A percentile compares a stretch with the other conserved stretches of the same genome.
Conservation (phyloP, 2,888 invertebrate genomes). For the Heteromyza rotundicornis region DNA sequence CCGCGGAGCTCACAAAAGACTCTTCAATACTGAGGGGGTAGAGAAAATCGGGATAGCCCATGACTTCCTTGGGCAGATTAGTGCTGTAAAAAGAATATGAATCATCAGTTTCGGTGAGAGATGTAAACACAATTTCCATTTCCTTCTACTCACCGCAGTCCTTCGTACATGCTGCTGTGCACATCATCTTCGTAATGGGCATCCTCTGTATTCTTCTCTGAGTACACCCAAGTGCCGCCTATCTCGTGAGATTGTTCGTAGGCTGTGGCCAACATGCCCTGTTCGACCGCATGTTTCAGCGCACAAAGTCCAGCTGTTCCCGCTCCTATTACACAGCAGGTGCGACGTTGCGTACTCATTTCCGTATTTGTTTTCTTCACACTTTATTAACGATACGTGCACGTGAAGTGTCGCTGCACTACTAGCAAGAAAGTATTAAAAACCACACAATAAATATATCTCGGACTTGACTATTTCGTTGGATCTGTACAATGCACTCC, state of each 20-base stretch:
- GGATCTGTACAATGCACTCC: no score
- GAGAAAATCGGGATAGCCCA: conserved; percentile 89
- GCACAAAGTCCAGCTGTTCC: conserved; percentile 89
- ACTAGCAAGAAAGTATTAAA: no score
- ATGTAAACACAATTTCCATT: not conserved
- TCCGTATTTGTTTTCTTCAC: no score
- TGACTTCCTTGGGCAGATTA: conserved; percentile 91
- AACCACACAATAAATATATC: no score
- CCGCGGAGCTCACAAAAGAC: conserved; percentile 77
- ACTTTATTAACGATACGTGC: no score
- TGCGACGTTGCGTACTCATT: no score
- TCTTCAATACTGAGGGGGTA: conserved; percentile 69
- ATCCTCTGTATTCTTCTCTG: no score
- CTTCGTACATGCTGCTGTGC: conserved; percentile 92
- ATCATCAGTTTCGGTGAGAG: not conserved
- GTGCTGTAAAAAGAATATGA: conserved; percentile 68
- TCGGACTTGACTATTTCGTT: no score
- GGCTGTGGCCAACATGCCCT: conserved; percentile 68
- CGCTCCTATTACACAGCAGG: conserved; percentile 83
- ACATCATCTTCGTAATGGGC: conserved; percentile 82
- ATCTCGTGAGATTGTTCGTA: conserved; percentile 78
- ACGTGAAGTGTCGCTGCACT: no score
- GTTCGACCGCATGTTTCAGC: conserved; percentile 70
- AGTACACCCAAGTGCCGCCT: conserved; percentile 95
- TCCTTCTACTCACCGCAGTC: conserved; percentile 77